Evolutionary conservation across 2,888 invertebrate genomes (phyloP), one percentile per base, ranked within the genome.

Genomic region (Cotesia congregata): DNA sequence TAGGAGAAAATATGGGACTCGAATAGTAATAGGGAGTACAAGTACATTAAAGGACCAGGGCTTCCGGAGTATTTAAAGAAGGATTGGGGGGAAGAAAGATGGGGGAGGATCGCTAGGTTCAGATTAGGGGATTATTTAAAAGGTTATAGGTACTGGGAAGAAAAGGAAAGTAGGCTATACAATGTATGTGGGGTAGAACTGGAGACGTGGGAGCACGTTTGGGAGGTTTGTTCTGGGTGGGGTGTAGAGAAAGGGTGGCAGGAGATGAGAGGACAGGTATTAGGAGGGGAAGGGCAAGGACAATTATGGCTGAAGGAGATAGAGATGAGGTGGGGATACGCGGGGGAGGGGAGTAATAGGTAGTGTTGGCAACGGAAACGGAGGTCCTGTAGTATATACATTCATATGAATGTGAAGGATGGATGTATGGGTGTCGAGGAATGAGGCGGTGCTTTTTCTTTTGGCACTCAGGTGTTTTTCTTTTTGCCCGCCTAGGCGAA

Each of bases 51-150:
- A 30, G 30, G 30, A 30, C 30, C 30, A 3, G 2, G 30, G 30
- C 30, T 30, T 3, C 30, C 30, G 3, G 30, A 30, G 1, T 60
- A 75, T 74, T 20, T 65, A 72, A 6, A 59, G 61, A 30, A 59
- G 69, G 9, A 15, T 76, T 67, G 75, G 72, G 6, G 12, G 65
- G 17, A 17, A 38, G 12, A 50, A 38, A 41, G 17, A 64, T 68
- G 3, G 30, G 30, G 30, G 1, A 30, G 3, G 30, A 30, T 30
- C 30, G 30, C 30, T 30, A 30, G 30, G 17, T 67, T 41, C 5
- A 73, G 77, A 9, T 15, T 65, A 4, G 61, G 75, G 9, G 65
- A 65, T 6, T 71, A 30, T 9, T 9, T 67, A 61, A 72, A 39
- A 5, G 72, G 40, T 3, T 41, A 12, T 4, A 15, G 39, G 41